A percentile compares a stretch with the other conserved stretches of the same genome.
phyloP scores from a whole-genome alignment of 92 coral and sea anemone genomes.

The Palythoa grandis region DNA sequence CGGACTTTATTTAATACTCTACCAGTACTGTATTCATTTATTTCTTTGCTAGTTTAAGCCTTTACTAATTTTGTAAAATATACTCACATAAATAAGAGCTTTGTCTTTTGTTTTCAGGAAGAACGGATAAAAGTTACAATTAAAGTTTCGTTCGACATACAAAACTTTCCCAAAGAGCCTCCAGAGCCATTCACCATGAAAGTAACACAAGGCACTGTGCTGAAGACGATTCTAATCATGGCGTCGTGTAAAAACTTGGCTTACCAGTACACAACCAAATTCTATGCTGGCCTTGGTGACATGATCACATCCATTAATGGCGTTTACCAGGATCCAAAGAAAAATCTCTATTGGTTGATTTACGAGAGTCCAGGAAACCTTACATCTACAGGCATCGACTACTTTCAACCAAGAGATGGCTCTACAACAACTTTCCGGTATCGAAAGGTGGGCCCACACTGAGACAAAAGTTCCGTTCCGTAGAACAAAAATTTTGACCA shows the following conservation, averaged over 20 bases:
- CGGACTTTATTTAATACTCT: too few species aligned
- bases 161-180: not conserved
- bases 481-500: too few species aligned
- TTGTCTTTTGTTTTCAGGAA: not conserved
- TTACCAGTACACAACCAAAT: not conserved
- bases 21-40: too few species aligned
- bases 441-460: too few species aligned
- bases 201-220: not conserved
- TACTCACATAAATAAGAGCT: not conserved
- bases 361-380: not conserved
- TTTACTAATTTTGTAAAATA: not conserved
- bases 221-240: not conserved
- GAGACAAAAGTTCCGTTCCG: too few species aligned
- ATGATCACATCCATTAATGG: constrained; percentile 10
- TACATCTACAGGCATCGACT: constrained; percentile 6
- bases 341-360: not conserved
- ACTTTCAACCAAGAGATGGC: constrained; percentile 4
- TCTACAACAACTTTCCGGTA: constrained; percentile 15
- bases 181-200: not conserved
- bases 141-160: not conserved
- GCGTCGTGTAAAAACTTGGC: not conserved
- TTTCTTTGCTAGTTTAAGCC: too few species aligned
- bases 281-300: not conserved
- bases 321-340: not conserved
- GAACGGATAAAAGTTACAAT: not conserved